phyloP scores from a whole-genome alignment of 2,888 invertebrate genomes.

The Rhyacophila evoluta region DNA sequence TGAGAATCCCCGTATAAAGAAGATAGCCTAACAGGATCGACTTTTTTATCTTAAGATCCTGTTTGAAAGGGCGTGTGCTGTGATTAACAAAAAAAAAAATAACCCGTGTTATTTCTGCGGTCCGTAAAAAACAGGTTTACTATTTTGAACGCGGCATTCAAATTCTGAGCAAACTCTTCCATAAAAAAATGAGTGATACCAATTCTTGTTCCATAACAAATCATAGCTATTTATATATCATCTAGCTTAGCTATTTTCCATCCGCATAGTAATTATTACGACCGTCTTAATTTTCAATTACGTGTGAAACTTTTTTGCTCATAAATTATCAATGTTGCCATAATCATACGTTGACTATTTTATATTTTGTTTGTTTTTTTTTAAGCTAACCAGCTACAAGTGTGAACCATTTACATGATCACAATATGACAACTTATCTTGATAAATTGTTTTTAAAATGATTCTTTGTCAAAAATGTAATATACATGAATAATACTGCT shows the following conservation, averaged over 20 bases:
- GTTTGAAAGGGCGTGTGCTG: slow-evolving; percentile 13
- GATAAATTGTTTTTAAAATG: no score
- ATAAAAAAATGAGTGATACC: slow-evolving; percentile 14
- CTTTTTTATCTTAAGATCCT: neutral
- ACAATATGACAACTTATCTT: no score
- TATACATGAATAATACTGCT: no score
- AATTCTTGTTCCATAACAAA: slow-evolving; percentile 12
- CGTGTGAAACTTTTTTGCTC: no score
- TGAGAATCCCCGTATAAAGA: neutral
- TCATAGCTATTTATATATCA: neutral
- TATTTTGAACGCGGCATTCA: neutral
- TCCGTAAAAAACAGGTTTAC: slow-evolving; percentile 7
- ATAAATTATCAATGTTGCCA: no score
- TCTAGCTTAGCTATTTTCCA: neutral
- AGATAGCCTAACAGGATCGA: slow-evolving; percentile 18
- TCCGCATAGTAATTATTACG: neutral
- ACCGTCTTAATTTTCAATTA: no score
- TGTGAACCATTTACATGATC: no score
- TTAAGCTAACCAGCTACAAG: no score
- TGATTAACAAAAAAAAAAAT: slow-evolving; percentile 24
- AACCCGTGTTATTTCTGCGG: slow-evolving; percentile 18
- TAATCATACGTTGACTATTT: no score
- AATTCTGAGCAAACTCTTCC: neutral
- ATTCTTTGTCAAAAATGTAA: no score
- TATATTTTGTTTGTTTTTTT: no score